A percentile compares a stretch with the other conserved stretches of the same genome.
phyloP scores from a whole-genome alignment of 2,797 vertebrate genomes.

The Anabas testudineus region DNA sequence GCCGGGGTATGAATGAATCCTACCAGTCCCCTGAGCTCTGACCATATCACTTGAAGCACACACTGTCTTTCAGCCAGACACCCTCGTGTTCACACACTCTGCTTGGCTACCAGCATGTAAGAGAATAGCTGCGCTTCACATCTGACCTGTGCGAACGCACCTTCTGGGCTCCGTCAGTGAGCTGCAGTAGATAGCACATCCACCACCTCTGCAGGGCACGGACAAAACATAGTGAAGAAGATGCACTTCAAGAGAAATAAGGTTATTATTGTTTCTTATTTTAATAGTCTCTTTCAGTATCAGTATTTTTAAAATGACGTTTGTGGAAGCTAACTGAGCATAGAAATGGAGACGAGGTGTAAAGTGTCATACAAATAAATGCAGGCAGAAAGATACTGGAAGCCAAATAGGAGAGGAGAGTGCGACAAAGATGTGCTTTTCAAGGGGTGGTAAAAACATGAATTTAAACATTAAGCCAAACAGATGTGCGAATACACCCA shows the following conservation, averaged over 20 bases:
- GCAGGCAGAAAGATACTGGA: not conserved
- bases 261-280: not conserved
- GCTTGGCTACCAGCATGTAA: constrained; percentile 30
- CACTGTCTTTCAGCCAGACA: constrained; percentile 7
- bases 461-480: not conserved
- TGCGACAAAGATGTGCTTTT: not conserved
- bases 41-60: constrained; percentile 13
- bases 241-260: not conserved
- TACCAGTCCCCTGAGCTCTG: constrained; percentile 8
- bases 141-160: constrained; percentile 34
- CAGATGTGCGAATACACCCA: not conserved
- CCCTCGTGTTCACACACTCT: constrained; percentile 14
- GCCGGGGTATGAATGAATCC: constrained; percentile 17
- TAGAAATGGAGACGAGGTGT: constrained; percentile 9
- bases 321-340: constrained; percentile 24
- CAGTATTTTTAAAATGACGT: too few species aligned
- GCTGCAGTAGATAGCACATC: constrained; percentile 28
- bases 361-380: not conserved
- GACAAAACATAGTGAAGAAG: not conserved
- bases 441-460: not conserved
- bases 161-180: constrained; percentile 35
- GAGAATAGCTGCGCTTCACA: constrained; percentile 26
- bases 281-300: too few species aligned
- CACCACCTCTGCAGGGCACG: not conserved
- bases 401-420: not conserved